Conservation (phyloP, 2,113 vertebrate species). For the Platichthys flesus region DNA sequence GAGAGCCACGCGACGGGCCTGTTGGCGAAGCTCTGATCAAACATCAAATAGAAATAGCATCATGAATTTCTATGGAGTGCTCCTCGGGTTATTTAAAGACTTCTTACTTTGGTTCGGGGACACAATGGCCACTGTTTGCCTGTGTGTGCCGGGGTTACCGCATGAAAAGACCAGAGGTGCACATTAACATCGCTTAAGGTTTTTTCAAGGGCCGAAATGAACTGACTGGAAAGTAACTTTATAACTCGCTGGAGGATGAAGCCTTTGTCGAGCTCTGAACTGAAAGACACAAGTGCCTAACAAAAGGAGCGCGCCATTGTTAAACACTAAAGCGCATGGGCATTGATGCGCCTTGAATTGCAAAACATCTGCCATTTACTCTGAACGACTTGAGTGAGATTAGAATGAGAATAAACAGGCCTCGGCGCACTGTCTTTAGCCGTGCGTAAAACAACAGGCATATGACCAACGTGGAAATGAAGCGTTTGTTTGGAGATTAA, state of each 20-base stretch:
- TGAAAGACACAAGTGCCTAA: slow-evolving; percentile 83
- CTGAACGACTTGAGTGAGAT: slow-evolving; percentile 73
- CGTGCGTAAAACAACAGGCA: slow-evolving; percentile 66
- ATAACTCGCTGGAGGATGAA: slow-evolving; percentile 86
- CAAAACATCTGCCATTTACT: slow-evolving; percentile 88
- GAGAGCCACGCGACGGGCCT: slow-evolving; percentile 78
- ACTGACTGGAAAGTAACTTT: slow-evolving; percentile 89
- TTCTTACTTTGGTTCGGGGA: slow-evolving; percentile 78
- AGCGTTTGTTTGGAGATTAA: slow-evolving; percentile 15
- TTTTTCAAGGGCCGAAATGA: slow-evolving; percentile 85
- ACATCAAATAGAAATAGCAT: slow-evolving; percentile 77
- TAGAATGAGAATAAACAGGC: slow-evolving; percentile 81
- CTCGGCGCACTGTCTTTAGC: slow-evolving; percentile 60
- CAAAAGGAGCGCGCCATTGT: slow-evolving; percentile 82
- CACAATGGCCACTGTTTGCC: slow-evolving; percentile 81
- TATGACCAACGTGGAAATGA: slow-evolving; percentile 31
- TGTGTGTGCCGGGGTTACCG: slow-evolving; percentile 81
- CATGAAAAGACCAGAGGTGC: slow-evolving; percentile 82
- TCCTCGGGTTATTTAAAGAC: slow-evolving; percentile 82
- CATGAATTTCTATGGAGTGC: slow-evolving; percentile 88
- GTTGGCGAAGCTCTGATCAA: slow-evolving; percentile 77
- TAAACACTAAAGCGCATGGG: slow-evolving; percentile 78
- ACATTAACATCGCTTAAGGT: slow-evolving; percentile 88
- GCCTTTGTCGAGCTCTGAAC: slow-evolving; percentile 75
- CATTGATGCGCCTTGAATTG: slow-evolving; percentile 85